Evolutionary conservation across 30 jellyfish, hydroid and myxozoan species (phyloP).

Genomic region (Aurelia sp.): DNA sequence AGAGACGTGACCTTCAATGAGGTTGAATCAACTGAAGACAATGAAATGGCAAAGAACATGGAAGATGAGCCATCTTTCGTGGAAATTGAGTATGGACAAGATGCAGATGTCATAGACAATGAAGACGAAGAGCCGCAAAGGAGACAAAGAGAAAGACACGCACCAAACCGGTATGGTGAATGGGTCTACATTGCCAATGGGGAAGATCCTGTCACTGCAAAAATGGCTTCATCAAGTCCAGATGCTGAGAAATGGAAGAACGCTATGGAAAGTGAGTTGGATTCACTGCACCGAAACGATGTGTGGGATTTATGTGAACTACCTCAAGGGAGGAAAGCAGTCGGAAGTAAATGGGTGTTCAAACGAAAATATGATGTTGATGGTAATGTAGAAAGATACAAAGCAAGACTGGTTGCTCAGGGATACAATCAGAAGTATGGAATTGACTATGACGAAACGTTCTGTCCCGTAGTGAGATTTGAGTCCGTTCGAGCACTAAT

Average conservation of each 20-base stretch:
- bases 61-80: neutral
- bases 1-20: too few relatives aligned
- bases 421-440: conserved; percentile 55
- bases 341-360: conserved; percentile 69
- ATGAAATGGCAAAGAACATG: neutral
- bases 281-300: conserved; percentile 37
- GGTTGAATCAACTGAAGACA: too few relatives aligned
- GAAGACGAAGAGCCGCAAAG: neutral
- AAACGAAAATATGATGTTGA: conserved; percentile 26
- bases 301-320: conserved; percentile 59
- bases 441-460: conserved; percentile 55
- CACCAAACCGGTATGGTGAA: conserved; percentile 56
- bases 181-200: conserved; percentile 35
- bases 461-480: conserved; percentile 35
- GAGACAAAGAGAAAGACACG: neutral
- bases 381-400: conserved; percentile 41
- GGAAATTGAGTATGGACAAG: neutral
- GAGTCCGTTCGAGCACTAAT: conserved; percentile 43
- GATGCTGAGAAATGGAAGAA: conserved; percentile 32
- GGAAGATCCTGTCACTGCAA: conserved; percentile 26
- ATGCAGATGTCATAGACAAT: neutral
- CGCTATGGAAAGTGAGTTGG: conserved; percentile 51
- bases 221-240: conserved; percentile 17
- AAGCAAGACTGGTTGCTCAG: conserved; percentile 67
- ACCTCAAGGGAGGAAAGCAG: conserved; percentile 24